Evolutionary conservation across 2,797 vertebrate genomes (phyloP).

Genomic region (Gadopsis bispinosus): DNA sequence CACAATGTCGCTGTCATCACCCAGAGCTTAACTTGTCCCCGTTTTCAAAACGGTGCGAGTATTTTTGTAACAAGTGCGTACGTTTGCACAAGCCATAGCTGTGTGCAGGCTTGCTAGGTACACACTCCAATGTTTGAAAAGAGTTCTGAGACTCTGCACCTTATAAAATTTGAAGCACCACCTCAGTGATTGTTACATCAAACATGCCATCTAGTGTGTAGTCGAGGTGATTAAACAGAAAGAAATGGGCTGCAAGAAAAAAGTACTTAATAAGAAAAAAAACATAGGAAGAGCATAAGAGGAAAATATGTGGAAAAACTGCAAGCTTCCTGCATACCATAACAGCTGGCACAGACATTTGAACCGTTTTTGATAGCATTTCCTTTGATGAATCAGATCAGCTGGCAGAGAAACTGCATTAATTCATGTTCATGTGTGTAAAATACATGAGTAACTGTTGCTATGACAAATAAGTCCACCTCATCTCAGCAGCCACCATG

Average conservation of each 20-base stretch:
- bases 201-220: background rate
- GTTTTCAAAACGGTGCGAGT: conserved; percentile 10
- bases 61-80: conserved; percentile 5
- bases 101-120: background rate
- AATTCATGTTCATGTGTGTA: conserved; percentile 2
- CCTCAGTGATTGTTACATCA: conserved; percentile 5
- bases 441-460: background rate
- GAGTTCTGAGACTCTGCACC: background rate
- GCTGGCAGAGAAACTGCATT: background rate
- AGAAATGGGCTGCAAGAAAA: background rate
- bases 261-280: background rate
- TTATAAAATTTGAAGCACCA: background rate
- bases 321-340: background rate
- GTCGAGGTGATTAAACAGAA: background rate
- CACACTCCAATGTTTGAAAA: conserved; percentile 7
- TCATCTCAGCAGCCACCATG: conserved; percentile 6
- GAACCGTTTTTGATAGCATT: background rate
- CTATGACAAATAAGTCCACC: background rate
- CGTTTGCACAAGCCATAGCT: background rate
- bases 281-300: background rate
- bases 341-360: background rate
- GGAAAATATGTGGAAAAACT: background rate
- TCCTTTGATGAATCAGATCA: background rate
- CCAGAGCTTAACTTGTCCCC: conserved; percentile 9
- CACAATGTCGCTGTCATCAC: conserved; percentile 19